These are phyloP conservation scores for Holocentrus rufus DNA, from an alignment of 2,797 vertebrate species.

Conservation along the genomic window DNA sequence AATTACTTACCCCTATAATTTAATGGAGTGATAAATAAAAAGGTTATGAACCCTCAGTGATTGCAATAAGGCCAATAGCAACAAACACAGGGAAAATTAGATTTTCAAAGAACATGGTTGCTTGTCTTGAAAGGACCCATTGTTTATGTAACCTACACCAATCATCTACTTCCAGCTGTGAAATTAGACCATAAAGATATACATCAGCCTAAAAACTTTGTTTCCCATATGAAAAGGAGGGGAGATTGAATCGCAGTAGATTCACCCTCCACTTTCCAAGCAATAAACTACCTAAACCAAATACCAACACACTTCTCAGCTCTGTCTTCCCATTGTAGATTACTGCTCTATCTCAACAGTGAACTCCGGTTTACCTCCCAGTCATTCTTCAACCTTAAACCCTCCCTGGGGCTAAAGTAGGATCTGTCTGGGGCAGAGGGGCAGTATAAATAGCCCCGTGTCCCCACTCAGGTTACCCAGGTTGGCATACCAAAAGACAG, in stretches of 20 bases:
- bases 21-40: conserved; percentile 28
- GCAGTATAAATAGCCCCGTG: conserved; percentile 64
- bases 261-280: too few relatives aligned
- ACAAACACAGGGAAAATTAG: too few relatives aligned
- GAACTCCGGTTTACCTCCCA: conserved; percentile 51
- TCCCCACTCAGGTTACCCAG: conserved; percentile 69
- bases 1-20: too few relatives aligned
- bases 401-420: conserved; percentile 40
- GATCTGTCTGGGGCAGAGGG: conserved; percentile 51
- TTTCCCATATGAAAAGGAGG: too few relatives aligned
- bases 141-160: too few relatives aligned
- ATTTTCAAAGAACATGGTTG: too few relatives aligned
- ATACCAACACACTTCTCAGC: background rate
- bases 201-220: background rate
- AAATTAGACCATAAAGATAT: conserved; percentile 6
- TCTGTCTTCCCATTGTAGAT: background rate
- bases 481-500: conserved; percentile 55
- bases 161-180: conserved; percentile 49
- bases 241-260: too few relatives aligned
- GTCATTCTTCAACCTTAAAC: conserved; percentile 47
- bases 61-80: too few relatives aligned
- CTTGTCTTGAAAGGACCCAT: too few relatives aligned
- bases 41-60: conserved; percentile 27
- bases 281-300: background rate
- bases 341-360: conserved; percentile 16